Evolutionary conservation across 2,888 invertebrate genomes (phyloP).

Genomic region (Andrena dorsata): DNA sequence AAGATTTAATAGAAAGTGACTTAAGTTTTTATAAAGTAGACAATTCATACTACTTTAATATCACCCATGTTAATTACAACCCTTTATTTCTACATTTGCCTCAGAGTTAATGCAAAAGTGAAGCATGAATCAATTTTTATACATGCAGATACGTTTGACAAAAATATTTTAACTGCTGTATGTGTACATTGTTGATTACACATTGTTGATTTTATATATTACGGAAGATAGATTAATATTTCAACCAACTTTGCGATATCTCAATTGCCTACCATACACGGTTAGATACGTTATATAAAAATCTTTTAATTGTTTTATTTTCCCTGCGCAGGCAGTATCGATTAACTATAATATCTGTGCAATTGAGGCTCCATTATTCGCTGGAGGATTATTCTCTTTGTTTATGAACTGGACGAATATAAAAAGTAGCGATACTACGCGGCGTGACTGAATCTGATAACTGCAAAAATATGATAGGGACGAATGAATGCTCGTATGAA

Average conservation of each 20-base stretch:
- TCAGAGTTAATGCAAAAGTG: neutral
- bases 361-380: constrained; percentile 14
- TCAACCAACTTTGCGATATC: neutral
- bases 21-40: too few relatives aligned
- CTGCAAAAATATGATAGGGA: constrained; percentile 8
- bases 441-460: constrained; percentile 17
- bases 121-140: neutral
- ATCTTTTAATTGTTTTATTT: constrained; percentile 8
- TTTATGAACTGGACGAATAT: constrained; percentile 7
- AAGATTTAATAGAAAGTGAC: too few relatives aligned
- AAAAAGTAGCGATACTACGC: constrained; percentile 15
- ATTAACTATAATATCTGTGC: constrained; percentile 25
- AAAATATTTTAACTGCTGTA: neutral
- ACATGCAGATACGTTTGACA: neutral
- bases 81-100: too few relatives aligned
- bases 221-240: neutral
- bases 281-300: neutral
- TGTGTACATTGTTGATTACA: neutral
- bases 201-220: neutral
- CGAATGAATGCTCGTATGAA: neutral
- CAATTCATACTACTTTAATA: too few relatives aligned
- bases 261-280: neutral
- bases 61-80: too few relatives aligned
- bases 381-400: constrained; percentile 12
- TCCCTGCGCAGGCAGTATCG: constrained; percentile 8